Percentiles rank a stretch among this genome's conserved stretches.
Evolutionary conservation across 2,888 invertebrate genomes (phyloP).

Genomic region (Archaeoteleia sp.): DNA sequence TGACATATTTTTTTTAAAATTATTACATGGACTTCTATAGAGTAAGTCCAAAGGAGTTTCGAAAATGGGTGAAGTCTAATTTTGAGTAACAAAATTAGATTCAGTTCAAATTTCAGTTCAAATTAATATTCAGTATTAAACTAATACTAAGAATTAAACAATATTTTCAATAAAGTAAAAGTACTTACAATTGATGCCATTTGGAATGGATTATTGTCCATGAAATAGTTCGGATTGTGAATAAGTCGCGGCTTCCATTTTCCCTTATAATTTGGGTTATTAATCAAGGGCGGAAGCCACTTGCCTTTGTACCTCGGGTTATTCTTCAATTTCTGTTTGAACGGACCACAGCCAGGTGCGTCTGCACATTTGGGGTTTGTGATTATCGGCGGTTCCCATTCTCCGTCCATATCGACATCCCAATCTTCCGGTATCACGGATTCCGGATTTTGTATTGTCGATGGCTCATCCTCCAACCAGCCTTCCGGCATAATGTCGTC

Average conservation of each 20-base stretch:
- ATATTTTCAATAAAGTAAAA: slow-evolving; percentile 5
- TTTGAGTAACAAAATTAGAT: no score
- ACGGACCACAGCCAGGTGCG: slow-evolving; percentile 91
- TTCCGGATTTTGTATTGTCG: slow-evolving; percentile 89
- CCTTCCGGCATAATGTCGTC: slow-evolving; percentile 89
- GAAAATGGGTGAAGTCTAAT: no score
- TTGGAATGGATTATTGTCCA: slow-evolving; percentile 91
- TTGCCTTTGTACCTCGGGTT: slow-evolving; percentile 95
- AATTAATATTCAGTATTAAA: no score
- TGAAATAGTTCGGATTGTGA: slow-evolving; percentile 94
- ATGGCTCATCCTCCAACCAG: slow-evolving; percentile 95
- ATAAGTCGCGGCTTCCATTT: slow-evolving; percentile 94
- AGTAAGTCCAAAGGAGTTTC: no score
- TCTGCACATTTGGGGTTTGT: slow-evolving; percentile 90
- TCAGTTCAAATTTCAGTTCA: no score
- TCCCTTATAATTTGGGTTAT: slow-evolving; percentile 96
- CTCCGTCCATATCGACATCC: slow-evolving; percentile 99
- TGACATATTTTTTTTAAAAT: no score
- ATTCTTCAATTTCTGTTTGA: slow-evolving; percentile 88
- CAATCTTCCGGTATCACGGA: slow-evolving; percentile 95
- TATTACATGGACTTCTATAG: no score
- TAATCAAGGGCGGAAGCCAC: slow-evolving; percentile 92
- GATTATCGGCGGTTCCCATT: slow-evolving; percentile 96
- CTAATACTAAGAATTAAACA: slow-evolving; percentile 8
- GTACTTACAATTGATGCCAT: slow-evolving; percentile 92